Conservation (phyloP, 2,113 vertebrate genomes). For the Mohoua ochrocephala region DNA sequence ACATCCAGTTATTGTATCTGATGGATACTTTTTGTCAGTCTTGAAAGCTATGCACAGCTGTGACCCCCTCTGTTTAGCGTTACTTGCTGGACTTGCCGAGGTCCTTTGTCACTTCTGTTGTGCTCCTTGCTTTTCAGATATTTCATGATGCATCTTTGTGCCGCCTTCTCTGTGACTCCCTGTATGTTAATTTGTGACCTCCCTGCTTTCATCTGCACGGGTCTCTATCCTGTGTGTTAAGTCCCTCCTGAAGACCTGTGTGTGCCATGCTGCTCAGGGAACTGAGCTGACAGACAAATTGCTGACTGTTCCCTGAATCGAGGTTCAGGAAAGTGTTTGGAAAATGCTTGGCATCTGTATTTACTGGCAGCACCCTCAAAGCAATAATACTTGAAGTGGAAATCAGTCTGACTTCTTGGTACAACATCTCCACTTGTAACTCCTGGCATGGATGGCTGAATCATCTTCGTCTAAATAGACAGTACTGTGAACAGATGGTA, state of each 20-base stretch:
- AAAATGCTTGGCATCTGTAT: not conserved
- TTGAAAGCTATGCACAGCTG: not conserved
- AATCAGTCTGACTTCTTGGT: slow-evolving; percentile 39
- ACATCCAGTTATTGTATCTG: not conserved
- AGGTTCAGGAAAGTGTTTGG: not conserved
- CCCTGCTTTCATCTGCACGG: not conserved
- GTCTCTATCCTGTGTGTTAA: not conserved
- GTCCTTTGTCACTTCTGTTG: slow-evolving; percentile 34
- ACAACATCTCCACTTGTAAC: slow-evolving; percentile 40
- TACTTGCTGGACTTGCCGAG: not conserved
- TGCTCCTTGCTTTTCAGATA: not conserved
- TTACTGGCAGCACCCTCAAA: slow-evolving; percentile 29
- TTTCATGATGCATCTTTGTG: not conserved
- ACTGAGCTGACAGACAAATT: not conserved
- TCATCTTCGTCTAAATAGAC: slow-evolving; percentile 43
- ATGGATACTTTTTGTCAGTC: slow-evolving; percentile 19
- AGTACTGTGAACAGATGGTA: slow-evolving; percentile 59
- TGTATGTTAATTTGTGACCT: not conserved
- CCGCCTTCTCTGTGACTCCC: not conserved
- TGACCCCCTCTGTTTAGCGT: not conserved
- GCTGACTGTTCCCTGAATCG: not conserved
- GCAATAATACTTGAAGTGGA: slow-evolving; percentile 20
- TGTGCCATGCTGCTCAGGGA: not conserved
- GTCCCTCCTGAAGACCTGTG: not conserved
- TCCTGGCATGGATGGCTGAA: slow-evolving; percentile 41